Evolutionary conservation across 2,113 vertebrate genomes (phyloP).

Genomic region (Hyaena hyaena): DNA sequence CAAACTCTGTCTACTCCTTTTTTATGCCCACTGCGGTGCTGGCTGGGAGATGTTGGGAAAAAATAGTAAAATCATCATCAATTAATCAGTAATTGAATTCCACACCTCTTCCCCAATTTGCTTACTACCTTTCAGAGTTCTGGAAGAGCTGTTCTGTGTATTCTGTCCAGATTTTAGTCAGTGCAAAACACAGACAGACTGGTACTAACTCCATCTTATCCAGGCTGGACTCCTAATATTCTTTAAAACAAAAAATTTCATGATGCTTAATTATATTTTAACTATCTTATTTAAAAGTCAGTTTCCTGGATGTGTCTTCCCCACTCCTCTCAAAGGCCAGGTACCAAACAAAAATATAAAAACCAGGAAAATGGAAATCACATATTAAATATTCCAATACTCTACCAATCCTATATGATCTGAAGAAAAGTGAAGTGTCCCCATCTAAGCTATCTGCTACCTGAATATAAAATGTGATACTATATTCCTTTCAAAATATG

Average conservation of each 20-base stretch:
- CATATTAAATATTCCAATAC: neutral
- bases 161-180: neutral
- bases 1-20: neutral
- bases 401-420: neutral
- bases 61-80: neutral
- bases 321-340: neutral
- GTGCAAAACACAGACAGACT: neutral
- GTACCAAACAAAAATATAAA: neutral
- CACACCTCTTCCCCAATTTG: neutral
- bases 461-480: neutral
- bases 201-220: neutral
- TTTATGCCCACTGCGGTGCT: neutral
- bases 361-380: neutral
- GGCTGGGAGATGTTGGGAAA: neutral
- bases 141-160: neutral
- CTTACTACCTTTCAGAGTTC: neutral
- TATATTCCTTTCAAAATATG: neutral
- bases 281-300: neutral
- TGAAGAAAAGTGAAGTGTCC: neutral
- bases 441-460: neutral
- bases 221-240: neutral
- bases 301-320: neutral
- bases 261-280: neutral
- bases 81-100: neutral
- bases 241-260: neutral